Evolutionary conservation across 2,113 vertebrate species (phyloP).

Genomic region (Psittacula cyanocephala): DNA sequence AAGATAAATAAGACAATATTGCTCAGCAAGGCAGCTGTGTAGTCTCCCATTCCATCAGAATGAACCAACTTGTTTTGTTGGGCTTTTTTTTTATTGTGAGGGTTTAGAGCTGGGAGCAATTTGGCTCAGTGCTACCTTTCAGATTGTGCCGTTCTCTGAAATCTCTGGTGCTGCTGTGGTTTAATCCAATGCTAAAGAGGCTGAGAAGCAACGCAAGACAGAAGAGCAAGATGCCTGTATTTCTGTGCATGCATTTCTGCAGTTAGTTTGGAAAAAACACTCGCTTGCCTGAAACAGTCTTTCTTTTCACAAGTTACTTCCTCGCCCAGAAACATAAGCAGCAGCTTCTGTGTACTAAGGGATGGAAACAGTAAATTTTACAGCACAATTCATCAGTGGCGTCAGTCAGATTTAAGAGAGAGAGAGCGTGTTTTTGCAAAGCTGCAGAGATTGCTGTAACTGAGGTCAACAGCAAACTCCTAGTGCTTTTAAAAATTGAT

Average conservation of each 20-base stretch:
- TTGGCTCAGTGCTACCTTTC: not conserved
- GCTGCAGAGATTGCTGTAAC: slow-evolving; percentile 66
- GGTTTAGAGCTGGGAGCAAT: not conserved
- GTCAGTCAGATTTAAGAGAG: slow-evolving; percentile 65
- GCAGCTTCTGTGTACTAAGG: not conserved
- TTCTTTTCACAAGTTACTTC: slow-evolving; percentile 2
- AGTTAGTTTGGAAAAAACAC: not conserved
- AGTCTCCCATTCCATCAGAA: not conserved
- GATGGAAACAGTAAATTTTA: slow-evolving; percentile 59
- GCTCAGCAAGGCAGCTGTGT: not conserved
- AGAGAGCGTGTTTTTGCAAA: slow-evolving; percentile 63
- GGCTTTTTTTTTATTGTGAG: not conserved
- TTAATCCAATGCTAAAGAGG: not conserved
- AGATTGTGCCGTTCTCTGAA: not conserved
- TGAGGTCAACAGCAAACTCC: slow-evolving; percentile 69
- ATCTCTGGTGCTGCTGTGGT: not conserved
- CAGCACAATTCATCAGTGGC: slow-evolving; percentile 62
- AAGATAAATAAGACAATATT: not conserved
- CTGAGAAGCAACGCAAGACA: not conserved
- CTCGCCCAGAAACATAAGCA: slow-evolving; percentile 35
- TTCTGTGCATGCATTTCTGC: not conserved
- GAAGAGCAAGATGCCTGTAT: not conserved
- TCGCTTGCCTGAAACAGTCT: slow-evolving; percentile 4
- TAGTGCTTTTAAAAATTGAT: slow-evolving; percentile 76
- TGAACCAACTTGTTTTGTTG: not conserved